Evolutionary conservation across 2,888 invertebrate genomes (phyloP).

Genomic region (Stenodema calcarata): DNA sequence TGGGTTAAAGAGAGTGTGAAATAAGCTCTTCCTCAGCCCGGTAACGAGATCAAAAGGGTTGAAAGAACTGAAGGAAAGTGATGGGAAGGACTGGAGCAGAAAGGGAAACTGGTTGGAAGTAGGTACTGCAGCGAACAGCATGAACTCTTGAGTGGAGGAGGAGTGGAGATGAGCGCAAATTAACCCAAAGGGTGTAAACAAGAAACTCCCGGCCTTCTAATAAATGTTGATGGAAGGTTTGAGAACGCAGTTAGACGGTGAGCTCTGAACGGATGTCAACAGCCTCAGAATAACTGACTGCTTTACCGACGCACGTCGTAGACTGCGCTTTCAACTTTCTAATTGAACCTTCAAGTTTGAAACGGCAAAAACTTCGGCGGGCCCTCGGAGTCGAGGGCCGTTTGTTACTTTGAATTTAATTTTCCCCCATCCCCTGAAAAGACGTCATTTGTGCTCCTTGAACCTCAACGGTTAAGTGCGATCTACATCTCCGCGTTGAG

Average conservation of each 20-base stretch:
- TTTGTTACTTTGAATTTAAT: slow-evolving; percentile 15
- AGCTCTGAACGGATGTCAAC: slow-evolving; percentile 13
- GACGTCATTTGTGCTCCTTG: slow-evolving; percentile 6
- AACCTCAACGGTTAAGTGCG: not conserved
- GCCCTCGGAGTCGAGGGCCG: not conserved
- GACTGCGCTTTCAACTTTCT: slow-evolving; percentile 5
- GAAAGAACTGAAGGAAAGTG: not conserved
- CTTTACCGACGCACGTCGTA: slow-evolving; percentile 16
- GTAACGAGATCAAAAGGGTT: slow-evolving; percentile 25
- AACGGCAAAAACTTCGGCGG: slow-evolving; percentile 6
- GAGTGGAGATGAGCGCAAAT: slow-evolving; percentile 11
- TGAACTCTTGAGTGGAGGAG: not conserved
- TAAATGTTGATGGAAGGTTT: slow-evolving; percentile 32
- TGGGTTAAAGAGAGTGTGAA: slow-evolving; percentile 34
- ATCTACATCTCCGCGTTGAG: not conserved
- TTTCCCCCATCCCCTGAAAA: not conserved
- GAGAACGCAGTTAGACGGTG: not conserved
- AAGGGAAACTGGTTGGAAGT: not conserved
- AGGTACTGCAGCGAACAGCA: not conserved
- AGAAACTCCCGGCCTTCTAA: slow-evolving; percentile 23
- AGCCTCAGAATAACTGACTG: not conserved
- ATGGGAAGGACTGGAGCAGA: not conserved
- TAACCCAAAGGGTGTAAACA: slow-evolving; percentile 27
- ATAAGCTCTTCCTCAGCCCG: not conserved
- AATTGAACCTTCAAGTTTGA: slow-evolving; percentile 30